Evolutionary conservation across 2,797 vertebrate genomes (phyloP).

Genomic region (Nasua narica): DNA sequence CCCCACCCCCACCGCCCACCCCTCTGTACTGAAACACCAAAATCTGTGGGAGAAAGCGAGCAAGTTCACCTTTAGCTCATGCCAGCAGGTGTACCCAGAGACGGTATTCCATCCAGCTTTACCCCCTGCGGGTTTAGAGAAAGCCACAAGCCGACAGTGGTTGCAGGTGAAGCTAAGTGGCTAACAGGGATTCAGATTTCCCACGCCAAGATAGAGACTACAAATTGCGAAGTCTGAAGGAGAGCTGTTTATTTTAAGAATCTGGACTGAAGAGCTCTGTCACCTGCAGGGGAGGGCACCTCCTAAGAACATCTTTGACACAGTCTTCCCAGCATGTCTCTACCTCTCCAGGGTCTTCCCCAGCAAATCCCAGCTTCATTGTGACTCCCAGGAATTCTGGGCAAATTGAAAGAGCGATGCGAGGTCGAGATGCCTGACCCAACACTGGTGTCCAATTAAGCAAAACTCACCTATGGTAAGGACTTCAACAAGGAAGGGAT

Average conservation of each 20-base stretch:
- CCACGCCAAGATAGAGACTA: fast-evolving
- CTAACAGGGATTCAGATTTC: not conserved
- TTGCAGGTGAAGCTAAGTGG: not conserved
- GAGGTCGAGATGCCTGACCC: not conserved
- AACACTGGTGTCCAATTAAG: not conserved
- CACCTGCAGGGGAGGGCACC: no score
- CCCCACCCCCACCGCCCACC: constrained; percentile 52
- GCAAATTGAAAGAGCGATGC: fast-evolving
- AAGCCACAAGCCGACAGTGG: not conserved
- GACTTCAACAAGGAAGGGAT: not conserved
- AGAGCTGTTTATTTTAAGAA: fast-evolving
- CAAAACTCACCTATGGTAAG: not conserved
- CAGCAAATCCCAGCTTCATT: not conserved
- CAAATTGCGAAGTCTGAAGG: fast-evolving
- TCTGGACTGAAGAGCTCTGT: not conserved
- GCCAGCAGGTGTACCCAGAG: not conserved
- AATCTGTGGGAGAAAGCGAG: not conserved
- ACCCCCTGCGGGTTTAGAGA: not conserved
- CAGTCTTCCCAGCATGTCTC: not conserved
- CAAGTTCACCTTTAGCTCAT: not conserved
- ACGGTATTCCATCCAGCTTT: not conserved
- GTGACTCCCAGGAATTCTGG: not conserved
- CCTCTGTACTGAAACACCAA: not conserved
- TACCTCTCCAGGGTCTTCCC: not conserved
- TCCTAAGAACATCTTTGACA: not conserved